These are phyloP conservation scores for Hypotaenidia okinawae DNA, from an alignment of 2,797 vertebrate species.

Conservation along the genomic window DNA sequence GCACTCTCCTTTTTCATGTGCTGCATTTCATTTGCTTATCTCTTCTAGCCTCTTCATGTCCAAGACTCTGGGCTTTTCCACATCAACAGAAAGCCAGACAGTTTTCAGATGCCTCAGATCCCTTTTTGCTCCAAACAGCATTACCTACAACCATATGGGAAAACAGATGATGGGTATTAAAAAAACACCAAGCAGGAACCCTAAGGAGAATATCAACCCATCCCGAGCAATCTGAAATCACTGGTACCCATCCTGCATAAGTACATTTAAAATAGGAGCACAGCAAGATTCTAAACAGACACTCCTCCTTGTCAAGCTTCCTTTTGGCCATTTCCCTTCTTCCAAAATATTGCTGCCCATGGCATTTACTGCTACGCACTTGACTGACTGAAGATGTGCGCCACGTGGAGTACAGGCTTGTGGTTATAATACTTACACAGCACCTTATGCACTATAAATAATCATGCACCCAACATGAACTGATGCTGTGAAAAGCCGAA, in stretches of 20 bases:
- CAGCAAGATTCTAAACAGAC: not conserved
- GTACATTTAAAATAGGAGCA: not conserved
- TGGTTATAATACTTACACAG: not conserved
- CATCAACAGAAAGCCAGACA: not conserved
- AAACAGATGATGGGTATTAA: not conserved
- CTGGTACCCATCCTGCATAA: not conserved
- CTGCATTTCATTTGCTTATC: not conserved
- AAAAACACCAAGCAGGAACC: not conserved
- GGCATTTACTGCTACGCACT: not conserved
- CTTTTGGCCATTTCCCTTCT: not conserved
- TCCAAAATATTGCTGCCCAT: not conserved
- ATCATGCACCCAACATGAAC: not conserved
- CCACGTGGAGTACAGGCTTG: not conserved
- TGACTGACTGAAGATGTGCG: not conserved
- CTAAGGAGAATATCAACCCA: not conserved
- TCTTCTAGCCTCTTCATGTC: not conserved
- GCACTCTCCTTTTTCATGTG: rapidly evolving
- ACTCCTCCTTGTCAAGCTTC: not conserved
- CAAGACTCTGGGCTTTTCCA: not conserved
- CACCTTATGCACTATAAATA: not conserved
- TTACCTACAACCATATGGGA: not conserved
- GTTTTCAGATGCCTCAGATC: not conserved
- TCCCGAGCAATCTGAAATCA: not conserved
- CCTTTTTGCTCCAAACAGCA: not conserved
- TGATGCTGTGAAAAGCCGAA: too few species aligned